Conservation (phyloP, 2,888 invertebrate genomes). For the Penaeus monodon region DNA sequence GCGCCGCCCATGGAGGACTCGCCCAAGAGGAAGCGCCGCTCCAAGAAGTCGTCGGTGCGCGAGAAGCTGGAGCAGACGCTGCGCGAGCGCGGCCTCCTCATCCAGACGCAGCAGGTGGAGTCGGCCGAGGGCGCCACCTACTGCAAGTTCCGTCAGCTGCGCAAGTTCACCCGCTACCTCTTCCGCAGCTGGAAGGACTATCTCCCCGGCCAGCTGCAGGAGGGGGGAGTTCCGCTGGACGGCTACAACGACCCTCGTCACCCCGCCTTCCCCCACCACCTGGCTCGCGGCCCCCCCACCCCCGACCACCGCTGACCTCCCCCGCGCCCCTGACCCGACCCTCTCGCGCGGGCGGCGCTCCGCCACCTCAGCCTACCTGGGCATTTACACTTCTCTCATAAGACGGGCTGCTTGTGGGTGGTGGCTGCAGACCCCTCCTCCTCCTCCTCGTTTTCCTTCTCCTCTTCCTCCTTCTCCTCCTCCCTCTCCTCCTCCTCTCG, state of each 20-base stretch:
- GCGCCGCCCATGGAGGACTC: conserved; percentile 56
- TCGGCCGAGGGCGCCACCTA: conserved; percentile 94
- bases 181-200: conserved; percentile 95
- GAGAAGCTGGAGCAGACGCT: conserved; percentile 92
- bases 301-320: conserved; percentile 50
- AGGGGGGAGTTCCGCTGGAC: conserved; percentile 43
- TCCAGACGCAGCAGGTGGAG: conserved; percentile 92
- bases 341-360: conserved; percentile 5
- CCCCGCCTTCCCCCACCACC: conserved; percentile 39
- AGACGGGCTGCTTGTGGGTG: conserved; percentile 4
- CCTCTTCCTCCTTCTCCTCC: conserved; percentile 2
- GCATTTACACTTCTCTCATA: conserved; percentile 25
- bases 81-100: conserved; percentile 91
- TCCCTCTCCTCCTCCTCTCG: neutral
- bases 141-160: conserved; percentile 89
- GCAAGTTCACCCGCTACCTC: conserved; percentile 91
- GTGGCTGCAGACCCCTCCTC: conserved; percentile 1
- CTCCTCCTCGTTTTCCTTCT: neutral
- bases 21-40: conserved; percentile 79
- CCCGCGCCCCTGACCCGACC: neutral
- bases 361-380: neutral
- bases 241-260: conserved; percentile 36
- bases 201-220: conserved; percentile 75
- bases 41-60: conserved; percentile 76
- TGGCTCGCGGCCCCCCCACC: conserved; percentile 38